phyloP scores from a whole-genome alignment of 2,797 vertebrate species.

The Antrozous pallidus region DNA sequence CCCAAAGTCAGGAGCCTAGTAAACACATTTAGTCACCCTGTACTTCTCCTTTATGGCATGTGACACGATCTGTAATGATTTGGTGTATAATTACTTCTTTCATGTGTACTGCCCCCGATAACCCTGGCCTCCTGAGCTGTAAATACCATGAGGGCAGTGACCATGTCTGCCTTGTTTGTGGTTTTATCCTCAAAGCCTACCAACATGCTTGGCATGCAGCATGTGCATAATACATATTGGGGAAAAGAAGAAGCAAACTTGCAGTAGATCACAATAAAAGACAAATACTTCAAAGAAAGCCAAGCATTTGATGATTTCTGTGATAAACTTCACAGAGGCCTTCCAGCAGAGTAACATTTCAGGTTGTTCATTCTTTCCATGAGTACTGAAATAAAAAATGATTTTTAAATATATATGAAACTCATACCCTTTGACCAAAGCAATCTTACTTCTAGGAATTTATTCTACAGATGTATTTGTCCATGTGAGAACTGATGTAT shows the following conservation, averaged over 20 bases:
- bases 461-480: not conserved
- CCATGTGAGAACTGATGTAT: not conserved
- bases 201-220: not conserved
- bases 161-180: not conserved
- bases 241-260: not conserved
- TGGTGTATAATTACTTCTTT: slow-evolving; percentile 18
- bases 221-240: not conserved
- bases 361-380: slow-evolving; percentile 12
- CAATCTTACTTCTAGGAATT: slow-evolving; percentile 1
- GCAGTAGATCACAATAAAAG: not conserved
- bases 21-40: not conserved
- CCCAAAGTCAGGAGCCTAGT: not conserved
- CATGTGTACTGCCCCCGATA: not conserved
- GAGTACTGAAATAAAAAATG: not conserved
- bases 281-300: slow-evolving; percentile 8
- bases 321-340: not conserved
- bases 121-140: not conserved
- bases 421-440: not conserved
- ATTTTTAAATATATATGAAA: not conserved
- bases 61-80: not conserved
- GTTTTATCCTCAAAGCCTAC: not conserved
- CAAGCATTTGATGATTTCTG: slow-evolving; percentile 2
- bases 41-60: not conserved
- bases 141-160: not conserved
- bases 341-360: not conserved